These are phyloP conservation scores for Sebastes ruberrimus DNA, from an alignment of 2,797 vertebrate genomes.

Conservation along the genomic window DNA sequence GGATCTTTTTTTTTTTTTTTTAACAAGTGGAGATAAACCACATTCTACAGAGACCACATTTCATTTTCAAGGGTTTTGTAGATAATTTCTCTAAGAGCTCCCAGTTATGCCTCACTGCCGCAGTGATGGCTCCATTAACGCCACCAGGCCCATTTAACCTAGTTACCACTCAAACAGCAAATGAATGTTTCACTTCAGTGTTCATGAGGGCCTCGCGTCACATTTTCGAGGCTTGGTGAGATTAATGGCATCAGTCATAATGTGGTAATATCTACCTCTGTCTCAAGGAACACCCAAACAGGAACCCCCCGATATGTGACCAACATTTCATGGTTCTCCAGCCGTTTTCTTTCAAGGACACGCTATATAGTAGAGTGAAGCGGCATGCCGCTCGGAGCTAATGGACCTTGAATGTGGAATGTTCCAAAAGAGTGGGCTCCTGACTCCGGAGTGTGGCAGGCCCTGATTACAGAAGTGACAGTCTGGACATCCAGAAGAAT, in stretches of 20 bases:
- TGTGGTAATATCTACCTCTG: slow-evolving; percentile 25
- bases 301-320: slow-evolving; percentile 8
- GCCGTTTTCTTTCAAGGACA: slow-evolving; percentile 72
- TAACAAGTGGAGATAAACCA: slow-evolving; percentile 35
- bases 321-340: slow-evolving; percentile 42
- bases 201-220: slow-evolving; percentile 27
- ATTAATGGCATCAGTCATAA: slow-evolving; percentile 50
- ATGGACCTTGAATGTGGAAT: slow-evolving; percentile 78
- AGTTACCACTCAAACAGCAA: slow-evolving; percentile 66
- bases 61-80: slow-evolving; percentile 55
- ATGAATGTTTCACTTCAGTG: slow-evolving; percentile 61
- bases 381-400: slow-evolving; percentile 56
- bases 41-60: slow-evolving; percentile 37
- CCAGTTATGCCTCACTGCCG: slow-evolving; percentile 53
- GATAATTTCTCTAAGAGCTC: slow-evolving; percentile 68
- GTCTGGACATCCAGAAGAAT: slow-evolving; percentile 71
- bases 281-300: slow-evolving; percentile 17
- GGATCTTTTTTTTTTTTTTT: slow-evolving; percentile 15
- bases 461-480: slow-evolving; percentile 76
- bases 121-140: slow-evolving; percentile 70
- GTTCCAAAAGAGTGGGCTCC: slow-evolving; percentile 68
- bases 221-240: slow-evolving; percentile 27
- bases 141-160: slow-evolving; percentile 64
- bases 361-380: slow-evolving; percentile 40
- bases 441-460: slow-evolving; percentile 63